Evolutionary conservation across 2,113 vertebrate species (phyloP), one percentile per base, ranked within the genome.

Genomic region (Notarius lentiginosus): DNA sequence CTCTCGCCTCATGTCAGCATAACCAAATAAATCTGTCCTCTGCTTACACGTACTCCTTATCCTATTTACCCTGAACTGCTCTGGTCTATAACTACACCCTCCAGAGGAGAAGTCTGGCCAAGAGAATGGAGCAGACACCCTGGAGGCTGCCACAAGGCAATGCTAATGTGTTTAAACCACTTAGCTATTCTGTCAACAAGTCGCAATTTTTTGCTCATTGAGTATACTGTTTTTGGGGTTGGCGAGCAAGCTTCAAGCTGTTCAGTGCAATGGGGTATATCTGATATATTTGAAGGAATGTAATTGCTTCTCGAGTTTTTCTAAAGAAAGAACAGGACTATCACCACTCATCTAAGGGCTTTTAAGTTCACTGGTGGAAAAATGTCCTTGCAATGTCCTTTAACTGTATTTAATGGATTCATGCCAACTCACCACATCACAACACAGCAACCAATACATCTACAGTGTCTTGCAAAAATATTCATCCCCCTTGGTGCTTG

Each of bases 21-120:
- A 92, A 94, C 92, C 91, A 94, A 94, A 89, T 68, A 86, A 92
- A 93, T 94, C 89, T 88, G 90, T 88, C 90, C 86, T 89, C 83
- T 86, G 80, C 80, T 87, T 86, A 24, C 72, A 60, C 70, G 55
- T 75, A 86, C 65, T 77, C 75, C 80, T 90, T 83, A 89, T 90
- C 86, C 76, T 79, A 68, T 91, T 89, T 90, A 89, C 88, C 84
- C 86, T 86, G 73, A 79, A 56, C 85, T 24, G 51, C 84, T 85
- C 75, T 85, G 81, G 84, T 90, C 24, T 34, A 75, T 87, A 77
- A 68, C 83, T 88, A 86, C 90, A 56, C 49, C 87, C 91, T 90
- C 34, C 1, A 51, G 27, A 86, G 88, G 53, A 87, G 12, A 20
- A 79, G 66, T 87, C 91, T 89, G 91, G 92, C 92, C 88, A 83